These are phyloP conservation scores for Lepus townsendii DNA, from an alignment of 2,797 vertebrate genomes.

Conservation along the genomic window DNA sequence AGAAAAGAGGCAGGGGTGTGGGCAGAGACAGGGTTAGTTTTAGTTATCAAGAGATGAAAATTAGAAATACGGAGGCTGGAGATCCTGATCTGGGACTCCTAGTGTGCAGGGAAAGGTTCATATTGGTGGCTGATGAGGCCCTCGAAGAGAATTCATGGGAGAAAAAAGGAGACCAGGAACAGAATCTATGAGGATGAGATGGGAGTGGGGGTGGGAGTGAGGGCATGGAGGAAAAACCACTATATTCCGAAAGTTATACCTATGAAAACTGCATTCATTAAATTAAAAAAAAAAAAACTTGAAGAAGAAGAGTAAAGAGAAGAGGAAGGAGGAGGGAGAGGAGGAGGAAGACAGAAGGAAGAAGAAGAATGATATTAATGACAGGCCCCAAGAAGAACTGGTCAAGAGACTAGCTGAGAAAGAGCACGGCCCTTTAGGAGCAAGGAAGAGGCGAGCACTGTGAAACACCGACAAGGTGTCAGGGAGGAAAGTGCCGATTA, in stretches of 20 bases:
- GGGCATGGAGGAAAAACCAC: no score
- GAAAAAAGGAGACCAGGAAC: slow-evolving; percentile 31
- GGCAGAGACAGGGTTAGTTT: neutral
- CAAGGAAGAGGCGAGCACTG: neutral
- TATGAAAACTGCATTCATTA: no score
- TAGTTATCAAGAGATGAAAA: neutral
- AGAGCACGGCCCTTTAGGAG: neutral
- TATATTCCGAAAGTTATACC: no score
- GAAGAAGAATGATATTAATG: no score
- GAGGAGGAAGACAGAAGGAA: no score
- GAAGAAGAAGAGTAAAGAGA: no score
- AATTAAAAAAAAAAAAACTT: no score
- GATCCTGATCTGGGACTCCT: neutral
- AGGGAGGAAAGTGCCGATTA: neutral
- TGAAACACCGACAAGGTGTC: neutral
- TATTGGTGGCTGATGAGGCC: neutral
- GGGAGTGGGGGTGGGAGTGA: no score
- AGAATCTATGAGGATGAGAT: neutral
- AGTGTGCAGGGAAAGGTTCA: neutral
- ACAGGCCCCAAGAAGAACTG: neutral
- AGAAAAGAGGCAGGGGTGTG: neutral
- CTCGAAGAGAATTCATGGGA: neutral
- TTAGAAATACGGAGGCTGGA: neutral
- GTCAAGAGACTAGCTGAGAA: neutral
- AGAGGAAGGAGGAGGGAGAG: no score